Conservation (phyloP, 2,888 invertebrate species). For the Tromatobia lineatoria region DNA sequence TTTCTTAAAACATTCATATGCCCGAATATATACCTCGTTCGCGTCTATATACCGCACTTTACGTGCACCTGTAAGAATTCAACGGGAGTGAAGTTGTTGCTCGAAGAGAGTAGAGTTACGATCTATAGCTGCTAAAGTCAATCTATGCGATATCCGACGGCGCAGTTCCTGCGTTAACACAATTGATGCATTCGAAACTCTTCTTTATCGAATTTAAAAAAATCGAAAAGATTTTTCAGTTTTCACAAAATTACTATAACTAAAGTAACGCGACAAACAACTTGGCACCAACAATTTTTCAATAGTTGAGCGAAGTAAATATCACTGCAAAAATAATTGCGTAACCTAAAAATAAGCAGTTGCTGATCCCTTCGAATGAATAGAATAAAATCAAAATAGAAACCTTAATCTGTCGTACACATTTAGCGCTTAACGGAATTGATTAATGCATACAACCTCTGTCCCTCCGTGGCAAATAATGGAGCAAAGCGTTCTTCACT, state of each 20-base stretch:
- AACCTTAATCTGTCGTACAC: neutral
- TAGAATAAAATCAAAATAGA: neutral
- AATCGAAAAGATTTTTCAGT: too few relatives aligned
- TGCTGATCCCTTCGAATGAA: neutral
- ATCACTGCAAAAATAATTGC: too few relatives aligned
- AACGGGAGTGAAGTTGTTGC: conserved; percentile 18
- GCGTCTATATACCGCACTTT: neutral
- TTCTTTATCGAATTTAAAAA: too few relatives aligned
- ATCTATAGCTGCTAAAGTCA: neutral
- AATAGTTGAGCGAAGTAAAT: too few relatives aligned
- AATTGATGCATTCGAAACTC: too few relatives aligned
- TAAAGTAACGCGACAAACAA: too few relatives aligned
- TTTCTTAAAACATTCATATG: conserved; percentile 45
- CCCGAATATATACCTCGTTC: neutral
- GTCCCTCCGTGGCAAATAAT: neutral
- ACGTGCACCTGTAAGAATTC: conserved; percentile 3
- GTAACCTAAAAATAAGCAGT: too few relatives aligned
- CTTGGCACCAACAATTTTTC: too few relatives aligned
- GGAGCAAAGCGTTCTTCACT: neutral
- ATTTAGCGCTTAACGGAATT: neutral
- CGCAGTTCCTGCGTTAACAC: neutral
- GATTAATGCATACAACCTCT: neutral
- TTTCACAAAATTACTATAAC: too few relatives aligned
- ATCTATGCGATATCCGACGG: neutral
- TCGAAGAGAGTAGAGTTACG: conserved; percentile 10